Percentiles rank a stretch among this genome's conserved stretches.
These are phyloP conservation scores for Silurus glanis DNA, from an alignment of 2,113 vertebrate genomes.

Conservation along the genomic window DNA sequence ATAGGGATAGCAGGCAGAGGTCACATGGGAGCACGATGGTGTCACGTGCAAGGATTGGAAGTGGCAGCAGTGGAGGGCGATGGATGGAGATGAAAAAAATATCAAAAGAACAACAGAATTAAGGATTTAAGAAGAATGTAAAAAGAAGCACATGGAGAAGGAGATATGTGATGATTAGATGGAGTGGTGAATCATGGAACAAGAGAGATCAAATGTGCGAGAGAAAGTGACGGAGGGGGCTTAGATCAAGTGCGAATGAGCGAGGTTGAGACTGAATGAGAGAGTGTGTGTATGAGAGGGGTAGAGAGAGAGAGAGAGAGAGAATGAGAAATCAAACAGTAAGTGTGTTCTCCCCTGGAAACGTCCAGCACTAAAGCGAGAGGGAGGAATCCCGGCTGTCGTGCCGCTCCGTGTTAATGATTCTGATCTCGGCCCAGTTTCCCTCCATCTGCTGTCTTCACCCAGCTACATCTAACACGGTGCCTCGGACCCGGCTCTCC, in stretches of 20 bases:
- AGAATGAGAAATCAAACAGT: background rate
- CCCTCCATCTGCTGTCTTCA: slow-evolving; percentile 60
- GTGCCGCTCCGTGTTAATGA: slow-evolving; percentile 29
- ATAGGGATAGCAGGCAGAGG: too few relatives aligned
- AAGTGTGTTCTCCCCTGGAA: slow-evolving; percentile 1
- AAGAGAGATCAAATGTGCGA: background rate
- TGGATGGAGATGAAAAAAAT: too few relatives aligned
- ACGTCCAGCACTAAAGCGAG: slow-evolving; percentile 8
- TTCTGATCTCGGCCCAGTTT: slow-evolving; percentile 64
- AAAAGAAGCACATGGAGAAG: background rate
- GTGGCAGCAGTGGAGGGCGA: too few relatives aligned
- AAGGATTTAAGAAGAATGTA: background rate
- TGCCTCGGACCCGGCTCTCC: background rate
- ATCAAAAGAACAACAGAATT: background rate
- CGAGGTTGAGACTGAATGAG: background rate
- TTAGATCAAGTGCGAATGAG: background rate
- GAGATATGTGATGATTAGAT: background rate
- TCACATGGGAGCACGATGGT: background rate
- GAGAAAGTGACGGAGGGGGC: background rate
- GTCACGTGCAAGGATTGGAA: background rate
- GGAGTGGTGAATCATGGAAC: background rate
- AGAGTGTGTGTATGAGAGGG: background rate
- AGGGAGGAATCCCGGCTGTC: slow-evolving; percentile 23
- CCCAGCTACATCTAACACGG: slow-evolving; percentile 5
- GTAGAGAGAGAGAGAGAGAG: background rate